A percentile compares a stretch with the other conserved stretches of the same genome.
Evolutionary conservation across 2,888 invertebrate species (phyloP).

Genomic region (Cheilosia vulpina): DNA sequence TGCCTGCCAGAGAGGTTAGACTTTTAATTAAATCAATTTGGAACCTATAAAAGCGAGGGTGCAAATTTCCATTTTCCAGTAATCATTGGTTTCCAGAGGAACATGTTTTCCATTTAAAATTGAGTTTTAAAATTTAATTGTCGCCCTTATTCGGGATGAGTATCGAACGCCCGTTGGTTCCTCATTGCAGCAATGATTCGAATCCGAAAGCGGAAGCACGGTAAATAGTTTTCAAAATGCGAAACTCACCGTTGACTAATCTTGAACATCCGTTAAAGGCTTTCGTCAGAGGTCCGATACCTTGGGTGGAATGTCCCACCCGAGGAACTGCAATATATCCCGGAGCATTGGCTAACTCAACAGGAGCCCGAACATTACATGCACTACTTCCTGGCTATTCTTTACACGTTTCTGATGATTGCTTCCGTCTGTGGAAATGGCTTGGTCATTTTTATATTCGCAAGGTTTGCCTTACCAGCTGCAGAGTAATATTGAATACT

Average conservation of each 20-base stretch:
- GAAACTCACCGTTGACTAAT: neutral
- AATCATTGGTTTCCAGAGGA: conserved; percentile 16
- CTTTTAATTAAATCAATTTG: conserved; percentile 54
- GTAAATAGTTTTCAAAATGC: conserved; percentile 33
- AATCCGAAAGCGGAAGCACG: conserved; percentile 57
- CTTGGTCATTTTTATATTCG: conserved; percentile 89
- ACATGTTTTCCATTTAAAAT: conserved; percentile 52
- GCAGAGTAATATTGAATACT: neutral
- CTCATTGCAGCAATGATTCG: conserved; percentile 67
- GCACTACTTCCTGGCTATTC: conserved; percentile 90
- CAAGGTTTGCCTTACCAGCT: conserved; percentile 66
- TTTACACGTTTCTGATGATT: conserved; percentile 90
- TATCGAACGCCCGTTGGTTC: conserved; percentile 57
- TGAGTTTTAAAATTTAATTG: conserved; percentile 20
- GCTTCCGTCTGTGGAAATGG: conserved; percentile 91
- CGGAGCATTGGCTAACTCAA: conserved; percentile 91
- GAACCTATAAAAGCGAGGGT: conserved; percentile 46
- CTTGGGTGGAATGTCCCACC: conserved; percentile 91
- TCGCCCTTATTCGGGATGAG: conserved; percentile 51
- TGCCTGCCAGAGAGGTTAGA: neutral
- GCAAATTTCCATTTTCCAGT: conserved; percentile 29
- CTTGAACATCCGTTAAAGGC: conserved; percentile 58
- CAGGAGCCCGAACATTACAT: conserved; percentile 91
- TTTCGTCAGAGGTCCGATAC: conserved; percentile 83
- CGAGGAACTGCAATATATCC: conserved; percentile 89